Base-by-base conservation (phyloP, 2,888 invertebrate genomes). In the Chrysomela aeneicollis region DNA sequence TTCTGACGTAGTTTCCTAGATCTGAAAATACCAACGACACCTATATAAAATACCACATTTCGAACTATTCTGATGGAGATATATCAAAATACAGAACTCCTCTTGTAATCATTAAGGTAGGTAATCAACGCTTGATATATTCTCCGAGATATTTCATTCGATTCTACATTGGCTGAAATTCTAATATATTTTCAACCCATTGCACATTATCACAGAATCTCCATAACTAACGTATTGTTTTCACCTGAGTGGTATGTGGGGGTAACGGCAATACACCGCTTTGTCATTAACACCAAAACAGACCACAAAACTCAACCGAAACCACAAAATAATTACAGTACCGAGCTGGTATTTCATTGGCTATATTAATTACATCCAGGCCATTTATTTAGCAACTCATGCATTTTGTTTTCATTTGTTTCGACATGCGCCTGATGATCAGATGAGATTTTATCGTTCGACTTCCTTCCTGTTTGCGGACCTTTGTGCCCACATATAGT, bases 341-440 rank as follows among this genome's bases (percentile, higher is more conserved):
- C n/a, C 57, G 46, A 46, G 18, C 46, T 57, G 26, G 51, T 49
- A 51, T 58, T 57, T 51, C 26, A 62, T 62, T 58, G 62, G 57
- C 32, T 12, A 50, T 42, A 42, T 54, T 62, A 62, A 62, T 62
- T 58, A 58, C 46, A 30, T 30, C 15, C 15, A 30, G 19, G 57
- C 52, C 51, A 58, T 62, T 62, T 62, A 58, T 62, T 42, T 51
- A 46, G 52, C 37, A 51, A 62, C 46, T 73, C 72, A 73, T 63
- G 70, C 72, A 70, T 74, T 74, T 76, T 76, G 77, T 77, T 78
- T 75, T 73, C 77, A 76, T 77, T 78, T 78, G 73, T 77, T 76
- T 78, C 76, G 74, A 77, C 76, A 75, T 61, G 59, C 67, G 61
- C 59, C 42, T 61, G 61, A n/a, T n/a, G n/a, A 77, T 76, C 76